Conservation (phyloP, 2,113 vertebrate genomes). For the Trematocara macrostoma region DNA sequence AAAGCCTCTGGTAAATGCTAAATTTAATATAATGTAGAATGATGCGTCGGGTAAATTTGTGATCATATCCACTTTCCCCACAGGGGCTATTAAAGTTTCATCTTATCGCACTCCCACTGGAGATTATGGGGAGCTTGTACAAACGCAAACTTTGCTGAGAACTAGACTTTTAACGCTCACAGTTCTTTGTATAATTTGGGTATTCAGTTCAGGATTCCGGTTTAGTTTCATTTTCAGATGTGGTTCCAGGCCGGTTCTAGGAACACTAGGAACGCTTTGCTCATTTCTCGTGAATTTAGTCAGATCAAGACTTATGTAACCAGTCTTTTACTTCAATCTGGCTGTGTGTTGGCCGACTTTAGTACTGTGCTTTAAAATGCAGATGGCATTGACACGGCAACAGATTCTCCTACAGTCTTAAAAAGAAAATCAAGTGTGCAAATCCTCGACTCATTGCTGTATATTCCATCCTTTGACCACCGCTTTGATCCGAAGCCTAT, state of each 20-base stretch:
- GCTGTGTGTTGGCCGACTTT: not conserved
- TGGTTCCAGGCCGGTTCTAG: not conserved
- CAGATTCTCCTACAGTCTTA: not conserved
- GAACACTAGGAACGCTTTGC: not conserved
- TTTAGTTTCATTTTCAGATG: not conserved
- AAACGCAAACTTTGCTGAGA: not conserved
- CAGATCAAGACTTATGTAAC: not conserved
- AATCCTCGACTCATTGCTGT: not conserved
- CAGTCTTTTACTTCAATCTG: not conserved
- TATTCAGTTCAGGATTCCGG: not conserved
- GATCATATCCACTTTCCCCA: conserved; percentile 23
- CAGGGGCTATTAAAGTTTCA: conserved; percentile 33
- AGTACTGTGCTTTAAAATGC: not conserved
- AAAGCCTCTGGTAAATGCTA: not conserved
- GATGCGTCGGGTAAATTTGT: not conserved
- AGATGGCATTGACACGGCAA: not conserved
- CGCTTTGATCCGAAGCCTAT: not conserved
- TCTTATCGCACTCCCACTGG: conserved; percentile 2
- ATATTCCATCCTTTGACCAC: not conserved
- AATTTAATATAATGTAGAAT: not conserved
- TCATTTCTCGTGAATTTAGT: not conserved
- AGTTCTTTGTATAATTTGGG: not conserved
- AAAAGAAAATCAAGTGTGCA: not conserved
- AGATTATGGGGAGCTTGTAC: not conserved
- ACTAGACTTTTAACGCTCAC: not conserved